Percentiles rank a stretch among this genome's conserved stretches.
These are phyloP conservation scores for Herminia tarsipennalis DNA, from an alignment of 2,888 invertebrate species.

Conservation along the genomic window DNA sequence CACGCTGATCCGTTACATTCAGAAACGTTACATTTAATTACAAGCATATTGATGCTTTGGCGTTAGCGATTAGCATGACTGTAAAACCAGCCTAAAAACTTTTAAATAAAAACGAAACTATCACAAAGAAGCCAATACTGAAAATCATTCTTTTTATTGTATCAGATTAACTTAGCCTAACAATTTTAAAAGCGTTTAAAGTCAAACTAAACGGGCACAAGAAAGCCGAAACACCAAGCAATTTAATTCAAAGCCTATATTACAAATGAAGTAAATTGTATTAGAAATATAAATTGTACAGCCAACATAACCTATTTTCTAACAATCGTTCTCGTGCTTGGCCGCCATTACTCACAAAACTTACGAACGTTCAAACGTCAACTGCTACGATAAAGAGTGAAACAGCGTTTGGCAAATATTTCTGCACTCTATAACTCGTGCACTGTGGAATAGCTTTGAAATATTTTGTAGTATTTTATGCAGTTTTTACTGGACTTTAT, in stretches of 20 bases:
- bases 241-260: conserved; percentile 12
- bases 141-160: too few species aligned
- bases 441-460: background rate
- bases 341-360: conserved; percentile 52
- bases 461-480: background rate
- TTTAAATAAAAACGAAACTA: too few species aligned
- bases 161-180: too few species aligned
- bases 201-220: background rate
- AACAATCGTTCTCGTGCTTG: conserved; percentile 51
- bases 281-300: conserved; percentile 31
- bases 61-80: too few species aligned
- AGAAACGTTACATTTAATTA: too few species aligned
- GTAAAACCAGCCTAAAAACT: too few species aligned
- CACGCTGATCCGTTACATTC: too few species aligned
- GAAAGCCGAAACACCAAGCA: background rate
- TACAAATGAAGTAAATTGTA: conserved; percentile 19
- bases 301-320: conserved; percentile 39
- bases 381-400: conserved; percentile 44
- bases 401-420: conserved; percentile 33
- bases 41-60: too few species aligned
- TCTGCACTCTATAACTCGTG: conserved; percentile 19
- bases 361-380: conserved; percentile 55
- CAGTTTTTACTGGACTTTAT: background rate
- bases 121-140: too few species aligned
- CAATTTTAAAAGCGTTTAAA: background rate